Base-by-base conservation (phyloP, 2,797 vertebrate genomes). In the Eleutherodactylus coqui region DNA sequence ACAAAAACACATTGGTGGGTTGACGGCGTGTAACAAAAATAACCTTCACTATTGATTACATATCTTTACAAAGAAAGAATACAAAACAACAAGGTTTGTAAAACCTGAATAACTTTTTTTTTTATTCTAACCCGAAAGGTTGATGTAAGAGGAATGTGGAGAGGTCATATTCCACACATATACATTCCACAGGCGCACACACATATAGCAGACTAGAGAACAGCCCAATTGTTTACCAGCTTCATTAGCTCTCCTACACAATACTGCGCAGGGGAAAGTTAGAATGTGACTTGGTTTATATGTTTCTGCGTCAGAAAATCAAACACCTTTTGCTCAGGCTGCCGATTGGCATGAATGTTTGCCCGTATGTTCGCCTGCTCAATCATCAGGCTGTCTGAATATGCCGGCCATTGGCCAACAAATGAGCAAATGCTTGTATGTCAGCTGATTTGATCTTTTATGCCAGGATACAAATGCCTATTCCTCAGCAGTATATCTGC, bases 151-250 rank as follows among this genome's bases (percentile, higher is more conserved):
- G 75, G 60, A 78, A 78, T 70, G 58, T 10, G 34, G 41, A 27
- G 27, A 51, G 45, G 60, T 78, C 45, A 47, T 64, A 34, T 76
- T 84, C 34, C 47, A 55, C 34, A 77, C 47, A 34, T 70, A 49
- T 17, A 58, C 80, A 82, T 82, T 82, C 80, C 83, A 67, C 58
- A 76, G 60, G 73, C 51, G 73, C 73, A 77, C 24, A n/a, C 55
- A 45, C 32, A 84, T 58, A 29, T 67, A 49, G 82, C 82, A 5
- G 72, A 51, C 58, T n/a, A 77, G 83, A 84, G 78, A 77, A 77
- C 83, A 84, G 69, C 60, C 60, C 67, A 51, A n/a, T 64, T 84
- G 47, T 84, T 84, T 84, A 84, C 45, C 47, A 29, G 32, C 58
- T 84, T 53, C 76, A 47, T 67, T 84, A 36, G 69, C 41, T 73